phyloP scores from a whole-genome alignment of 2,888 invertebrate genomes.

The Dromius quadrimaculatus region DNA sequence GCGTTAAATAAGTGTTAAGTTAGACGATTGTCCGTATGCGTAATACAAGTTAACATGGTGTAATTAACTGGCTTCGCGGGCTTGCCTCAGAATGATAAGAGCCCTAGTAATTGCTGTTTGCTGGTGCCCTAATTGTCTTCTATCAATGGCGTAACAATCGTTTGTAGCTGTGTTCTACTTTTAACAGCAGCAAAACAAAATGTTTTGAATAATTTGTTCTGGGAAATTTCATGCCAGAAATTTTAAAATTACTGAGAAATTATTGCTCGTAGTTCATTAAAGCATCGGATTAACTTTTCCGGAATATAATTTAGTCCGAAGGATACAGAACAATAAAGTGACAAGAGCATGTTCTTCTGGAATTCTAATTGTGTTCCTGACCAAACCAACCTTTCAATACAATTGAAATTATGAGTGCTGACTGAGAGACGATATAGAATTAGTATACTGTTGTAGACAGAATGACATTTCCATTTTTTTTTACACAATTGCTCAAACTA shows the following conservation, averaged over 20 bases:
- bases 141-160: conserved; percentile 35
- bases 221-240: neutral
- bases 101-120: neutral
- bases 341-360: too few relatives aligned
- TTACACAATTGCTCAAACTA: too few relatives aligned
- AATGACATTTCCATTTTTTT: too few relatives aligned
- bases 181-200: conserved; percentile 22
- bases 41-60: conserved; percentile 37
- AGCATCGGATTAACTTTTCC: too few relatives aligned
- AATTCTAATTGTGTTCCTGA: too few relatives aligned
- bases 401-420: too few relatives aligned
- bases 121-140: conserved; percentile 24
- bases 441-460: too few relatives aligned
- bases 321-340: too few relatives aligned
- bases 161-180: conserved; percentile 36
- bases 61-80: conserved; percentile 22
- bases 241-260: neutral
- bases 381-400: too few relatives aligned
- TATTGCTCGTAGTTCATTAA: too few relatives aligned
- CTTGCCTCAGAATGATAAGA: conserved; percentile 9
- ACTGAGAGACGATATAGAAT: too few relatives aligned
- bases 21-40: conserved; percentile 39
- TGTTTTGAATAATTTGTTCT: conserved; percentile 5
- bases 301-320: too few relatives aligned
- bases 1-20: conserved; percentile 33